Evolutionary conservation across 2,888 invertebrate genomes (phyloP).

Genomic region (Nymphalis c-album): DNA sequence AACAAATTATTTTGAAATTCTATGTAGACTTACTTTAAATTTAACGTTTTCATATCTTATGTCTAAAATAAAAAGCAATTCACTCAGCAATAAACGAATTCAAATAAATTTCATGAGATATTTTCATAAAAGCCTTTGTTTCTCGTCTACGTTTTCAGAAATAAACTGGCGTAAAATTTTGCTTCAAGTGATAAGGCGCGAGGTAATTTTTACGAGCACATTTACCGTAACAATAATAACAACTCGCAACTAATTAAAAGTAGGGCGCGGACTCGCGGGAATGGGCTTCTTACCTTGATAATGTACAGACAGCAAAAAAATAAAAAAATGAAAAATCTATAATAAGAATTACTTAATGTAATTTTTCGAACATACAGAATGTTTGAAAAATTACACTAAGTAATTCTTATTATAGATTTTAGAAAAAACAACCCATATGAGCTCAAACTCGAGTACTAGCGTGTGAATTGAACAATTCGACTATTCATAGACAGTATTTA

Average conservation of each 20-base stretch:
- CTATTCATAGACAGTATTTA: too few species aligned
- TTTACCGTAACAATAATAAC: slow-evolving; percentile 74
- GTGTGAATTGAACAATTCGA: too few species aligned
- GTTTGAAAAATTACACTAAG: too few species aligned
- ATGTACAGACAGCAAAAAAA: slow-evolving; percentile 55
- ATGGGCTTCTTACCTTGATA: slow-evolving; percentile 64
- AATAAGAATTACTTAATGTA: too few species aligned
- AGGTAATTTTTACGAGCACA: slow-evolving; percentile 69
- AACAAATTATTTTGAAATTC: too few species aligned
- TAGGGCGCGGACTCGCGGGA: slow-evolving; percentile 59
- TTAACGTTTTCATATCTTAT: not conserved
- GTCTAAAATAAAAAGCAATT: slow-evolving; percentile 25
- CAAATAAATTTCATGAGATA: slow-evolving; percentile 32
- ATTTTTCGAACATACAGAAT: too few species aligned
- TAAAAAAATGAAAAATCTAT: not conserved
- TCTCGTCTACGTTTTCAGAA: slow-evolving; percentile 33
- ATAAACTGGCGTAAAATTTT: slow-evolving; percentile 49
- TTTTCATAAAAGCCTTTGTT: slow-evolving; percentile 34
- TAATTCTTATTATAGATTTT: too few species aligned
- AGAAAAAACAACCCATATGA: too few species aligned
- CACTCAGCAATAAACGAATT: slow-evolving; percentile 24
- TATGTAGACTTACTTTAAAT: not conserved
- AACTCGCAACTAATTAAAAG: slow-evolving; percentile 78
- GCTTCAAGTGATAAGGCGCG: slow-evolving; percentile 57
- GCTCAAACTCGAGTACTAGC: too few species aligned